Evolutionary conservation across 1,140 invertebrate genomes (phyloP).

Genomic region (Drosophila lowei): DNA sequence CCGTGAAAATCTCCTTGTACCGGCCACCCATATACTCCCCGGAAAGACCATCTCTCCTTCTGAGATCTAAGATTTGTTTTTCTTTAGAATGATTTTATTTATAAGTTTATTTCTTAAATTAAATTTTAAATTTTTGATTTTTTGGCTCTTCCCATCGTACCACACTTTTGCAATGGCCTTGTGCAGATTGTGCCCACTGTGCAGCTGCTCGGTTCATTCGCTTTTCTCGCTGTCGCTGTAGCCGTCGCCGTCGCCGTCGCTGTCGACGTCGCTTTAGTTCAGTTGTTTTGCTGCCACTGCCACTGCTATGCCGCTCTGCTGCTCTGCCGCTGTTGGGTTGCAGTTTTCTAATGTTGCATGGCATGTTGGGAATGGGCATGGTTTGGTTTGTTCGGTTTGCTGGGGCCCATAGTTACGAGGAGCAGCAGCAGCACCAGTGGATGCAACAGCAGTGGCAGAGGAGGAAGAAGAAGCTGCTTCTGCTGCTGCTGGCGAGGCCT

Average conservation of each 20-base stretch:
- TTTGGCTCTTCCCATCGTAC: background rate
- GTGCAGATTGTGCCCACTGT: slow-evolving; percentile 10
- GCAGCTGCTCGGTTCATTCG: slow-evolving; percentile 65
- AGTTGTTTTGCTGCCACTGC: slow-evolving; percentile 30
- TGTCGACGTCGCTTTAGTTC: slow-evolving; percentile 22
- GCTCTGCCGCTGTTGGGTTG: slow-evolving; percentile 50
- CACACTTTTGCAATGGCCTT: too few species aligned
- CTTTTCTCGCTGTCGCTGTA: slow-evolving; percentile 54
- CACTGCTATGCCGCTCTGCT: slow-evolving; percentile 13
- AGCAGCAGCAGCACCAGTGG: slow-evolving; percentile 19
- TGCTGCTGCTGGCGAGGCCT: slow-evolving; percentile 19
- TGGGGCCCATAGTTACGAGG: slow-evolving; percentile 26
- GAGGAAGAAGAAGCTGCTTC: slow-evolving; percentile 16
- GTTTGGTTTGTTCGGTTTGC: slow-evolving; percentile 50
- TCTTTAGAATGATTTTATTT: too few species aligned
- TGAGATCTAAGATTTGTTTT: too few species aligned
- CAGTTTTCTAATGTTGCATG: slow-evolving; percentile 79
- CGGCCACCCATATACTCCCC: too few species aligned
- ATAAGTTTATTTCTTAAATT: background rate
- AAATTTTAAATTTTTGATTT: too few species aligned
- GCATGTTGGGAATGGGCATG: slow-evolving; percentile 76
- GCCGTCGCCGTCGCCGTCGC: slow-evolving; percentile 13
- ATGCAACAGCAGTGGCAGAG: slow-evolving; percentile 20
- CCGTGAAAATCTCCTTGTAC: too few species aligned
- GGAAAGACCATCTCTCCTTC: too few species aligned